Conservation (phyloP, 2,113 vertebrate genomes). For the Notothenia coriiceps region DNA sequence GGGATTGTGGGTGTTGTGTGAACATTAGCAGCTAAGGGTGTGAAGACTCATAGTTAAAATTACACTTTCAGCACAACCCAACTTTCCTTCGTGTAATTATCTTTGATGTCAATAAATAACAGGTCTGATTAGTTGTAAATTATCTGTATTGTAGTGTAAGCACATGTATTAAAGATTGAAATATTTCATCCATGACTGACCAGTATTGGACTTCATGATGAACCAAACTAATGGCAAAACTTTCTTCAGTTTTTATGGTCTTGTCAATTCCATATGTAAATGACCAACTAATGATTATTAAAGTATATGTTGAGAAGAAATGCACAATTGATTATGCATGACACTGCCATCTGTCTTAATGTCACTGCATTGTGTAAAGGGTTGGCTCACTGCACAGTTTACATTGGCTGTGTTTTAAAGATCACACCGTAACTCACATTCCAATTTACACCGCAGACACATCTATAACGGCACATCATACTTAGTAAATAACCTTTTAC, state of each 20-base stretch:
- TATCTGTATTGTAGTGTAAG: background rate
- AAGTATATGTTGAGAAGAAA: constrained; percentile 48
- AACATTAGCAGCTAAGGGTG: constrained; percentile 57
- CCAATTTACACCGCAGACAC: constrained; percentile 40
- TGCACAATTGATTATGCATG: constrained; percentile 42
- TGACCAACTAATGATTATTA: constrained; percentile 52
- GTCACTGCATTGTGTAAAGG: constrained; percentile 31
- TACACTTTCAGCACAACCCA: constrained; percentile 36
- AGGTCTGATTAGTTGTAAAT: constrained; percentile 6
- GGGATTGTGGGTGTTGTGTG: constrained; percentile 67
- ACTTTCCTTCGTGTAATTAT: constrained; percentile 26
- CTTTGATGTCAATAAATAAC: constrained; percentile 24
- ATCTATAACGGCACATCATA: constrained; percentile 37
- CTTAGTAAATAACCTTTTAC: constrained; percentile 65
- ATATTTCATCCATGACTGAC: constrained; percentile 16
- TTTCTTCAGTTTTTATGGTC: constrained; percentile 32
- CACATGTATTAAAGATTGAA: background rate
- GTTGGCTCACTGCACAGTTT: constrained; percentile 46
- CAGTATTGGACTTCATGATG: constrained; percentile 16
- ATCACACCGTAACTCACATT: constrained; percentile 32
- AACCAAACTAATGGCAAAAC: constrained; percentile 3
- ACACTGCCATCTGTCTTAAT: constrained; percentile 60
- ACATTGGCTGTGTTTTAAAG: constrained; percentile 28
- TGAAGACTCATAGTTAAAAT: constrained; percentile 56
- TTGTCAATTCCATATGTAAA: constrained; percentile 49